A percentile compares a stretch with the other conserved stretches of the same genome.
Conservation (phyloP, 2,888 invertebrate genomes). For the Octodonta nipae region DNA sequence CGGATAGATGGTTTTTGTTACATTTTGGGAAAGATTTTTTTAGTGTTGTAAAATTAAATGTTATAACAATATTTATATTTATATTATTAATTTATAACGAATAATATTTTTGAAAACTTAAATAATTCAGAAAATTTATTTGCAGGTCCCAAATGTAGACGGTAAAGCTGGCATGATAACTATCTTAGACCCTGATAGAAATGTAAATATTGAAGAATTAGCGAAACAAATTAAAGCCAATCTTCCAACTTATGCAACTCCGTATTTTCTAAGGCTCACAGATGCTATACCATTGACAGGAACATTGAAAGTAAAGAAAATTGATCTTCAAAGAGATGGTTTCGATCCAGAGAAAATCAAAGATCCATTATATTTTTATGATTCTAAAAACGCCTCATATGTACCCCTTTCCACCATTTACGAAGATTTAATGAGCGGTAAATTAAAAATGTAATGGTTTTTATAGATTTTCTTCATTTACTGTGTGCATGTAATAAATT, state of each 20-base stretch:
- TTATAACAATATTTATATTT: too few species aligned
- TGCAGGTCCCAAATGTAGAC: conserved; percentile 61
- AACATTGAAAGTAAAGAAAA: conserved; percentile 89
- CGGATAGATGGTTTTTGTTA: too few species aligned
- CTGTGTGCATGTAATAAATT: too few species aligned
- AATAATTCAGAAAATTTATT: too few species aligned
- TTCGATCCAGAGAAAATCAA: conserved; percentile 65
- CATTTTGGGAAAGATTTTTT: too few species aligned
- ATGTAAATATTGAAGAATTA: conserved; percentile 45
- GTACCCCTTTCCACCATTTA: too few species aligned
- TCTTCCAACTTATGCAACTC: conserved; percentile 76
- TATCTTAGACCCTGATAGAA: conserved; percentile 55
- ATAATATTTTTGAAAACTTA: too few species aligned
- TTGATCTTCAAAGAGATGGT: conserved; percentile 71
- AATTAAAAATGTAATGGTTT: too few species aligned
- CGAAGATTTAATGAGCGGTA: too few species aligned
- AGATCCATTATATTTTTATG: conserved; percentile 51
- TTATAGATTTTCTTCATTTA: too few species aligned
- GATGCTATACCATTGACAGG: conserved; percentile 66
- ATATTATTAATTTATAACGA: too few species aligned
- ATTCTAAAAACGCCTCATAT: conserved; percentile 24
- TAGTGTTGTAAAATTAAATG: too few species aligned
- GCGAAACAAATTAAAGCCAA: conserved; percentile 53
- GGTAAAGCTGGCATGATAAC: conserved; percentile 92
- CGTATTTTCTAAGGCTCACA: conserved; percentile 73